Percentiles rank a stretch among this genome's conserved stretches.
phyloP scores from a whole-genome alignment of 2,797 vertebrate genomes.

The Pagetopsis macropterus region DNA sequence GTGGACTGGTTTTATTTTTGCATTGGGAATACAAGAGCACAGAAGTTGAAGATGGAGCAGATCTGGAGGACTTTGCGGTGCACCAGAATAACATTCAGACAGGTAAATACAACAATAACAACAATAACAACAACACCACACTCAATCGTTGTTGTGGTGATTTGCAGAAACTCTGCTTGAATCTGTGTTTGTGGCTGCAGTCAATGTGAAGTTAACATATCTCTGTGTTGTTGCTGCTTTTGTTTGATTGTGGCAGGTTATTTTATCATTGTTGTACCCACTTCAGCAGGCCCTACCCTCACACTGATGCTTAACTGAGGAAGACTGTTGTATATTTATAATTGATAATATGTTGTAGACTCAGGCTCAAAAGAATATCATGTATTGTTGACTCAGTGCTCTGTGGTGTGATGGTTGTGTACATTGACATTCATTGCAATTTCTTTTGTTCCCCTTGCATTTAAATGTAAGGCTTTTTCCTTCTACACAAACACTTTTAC shows the following conservation, averaged over 20 bases:
- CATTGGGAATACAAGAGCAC: background rate
- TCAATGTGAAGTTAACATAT: background rate
- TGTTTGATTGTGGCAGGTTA: no score
- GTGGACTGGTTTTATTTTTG: background rate
- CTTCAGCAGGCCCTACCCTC: no score
- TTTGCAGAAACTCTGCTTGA: background rate
- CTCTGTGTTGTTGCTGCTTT: no score
- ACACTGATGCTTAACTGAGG: background rate
- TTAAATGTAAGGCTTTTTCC: background rate
- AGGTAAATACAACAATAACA: background rate
- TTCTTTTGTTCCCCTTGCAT: no score
- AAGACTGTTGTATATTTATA: background rate
- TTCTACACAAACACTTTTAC: background rate
- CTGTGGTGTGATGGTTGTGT: background rate
- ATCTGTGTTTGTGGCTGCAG: background rate
- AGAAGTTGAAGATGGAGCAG: background rate
- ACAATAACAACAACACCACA: background rate
- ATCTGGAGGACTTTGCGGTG: background rate
- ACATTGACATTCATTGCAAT: background rate
- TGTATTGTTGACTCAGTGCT: background rate
- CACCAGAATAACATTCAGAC: background rate
- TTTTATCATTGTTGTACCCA: no score
- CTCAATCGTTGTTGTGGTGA: background rate
- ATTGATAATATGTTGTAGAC: background rate
- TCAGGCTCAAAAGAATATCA: background rate